Conservation (phyloP, 1,140 invertebrate species). For the Oryctes rhinoceros region DNA sequence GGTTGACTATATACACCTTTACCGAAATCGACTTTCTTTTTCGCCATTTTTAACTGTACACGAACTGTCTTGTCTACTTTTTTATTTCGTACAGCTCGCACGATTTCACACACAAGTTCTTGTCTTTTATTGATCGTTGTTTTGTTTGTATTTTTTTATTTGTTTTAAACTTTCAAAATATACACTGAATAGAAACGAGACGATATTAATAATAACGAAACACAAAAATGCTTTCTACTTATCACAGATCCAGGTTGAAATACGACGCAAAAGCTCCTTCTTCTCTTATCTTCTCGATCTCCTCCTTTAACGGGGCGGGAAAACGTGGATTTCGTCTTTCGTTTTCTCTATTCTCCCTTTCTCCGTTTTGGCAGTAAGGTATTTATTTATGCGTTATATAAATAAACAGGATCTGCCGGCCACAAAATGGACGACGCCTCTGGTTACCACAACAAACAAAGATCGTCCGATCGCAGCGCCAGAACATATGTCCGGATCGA, state of each 20-base stretch:
- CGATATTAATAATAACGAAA: conserved; percentile 7
- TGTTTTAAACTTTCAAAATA: conserved; percentile 35
- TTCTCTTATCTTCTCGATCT: no score
- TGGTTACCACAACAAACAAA: conserved; percentile 46
- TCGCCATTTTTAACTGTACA: conserved; percentile 47
- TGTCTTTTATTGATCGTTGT: conserved; percentile 33
- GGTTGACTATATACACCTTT: conserved; percentile 40
- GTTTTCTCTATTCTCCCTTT: neutral
- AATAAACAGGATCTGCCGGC: conserved; percentile 48
- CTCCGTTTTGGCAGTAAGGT: neutral
- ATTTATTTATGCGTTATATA: conserved; percentile 38
- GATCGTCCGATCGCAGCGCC: conserved; percentile 30
- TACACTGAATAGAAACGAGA: conserved; percentile 21
- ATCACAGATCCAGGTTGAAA: conserved; percentile 51
- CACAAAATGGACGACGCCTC: conserved; percentile 57
- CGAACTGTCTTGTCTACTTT: conserved; percentile 24
- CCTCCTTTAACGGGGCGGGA: no score
- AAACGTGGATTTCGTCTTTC: neutral
- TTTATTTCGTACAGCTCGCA: conserved; percentile 35
- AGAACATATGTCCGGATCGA: conserved; percentile 11
- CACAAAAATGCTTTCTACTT: conserved; percentile 44
- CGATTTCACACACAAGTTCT: conserved; percentile 42
- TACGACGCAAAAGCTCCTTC: conserved; percentile 38
- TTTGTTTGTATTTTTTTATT: conserved; percentile 42
- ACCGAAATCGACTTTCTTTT: conserved; percentile 46